These are phyloP conservation scores for Dicentrarchus labrax DNA, from an alignment of 2,113 vertebrate species.

Conservation along the genomic window DNA sequence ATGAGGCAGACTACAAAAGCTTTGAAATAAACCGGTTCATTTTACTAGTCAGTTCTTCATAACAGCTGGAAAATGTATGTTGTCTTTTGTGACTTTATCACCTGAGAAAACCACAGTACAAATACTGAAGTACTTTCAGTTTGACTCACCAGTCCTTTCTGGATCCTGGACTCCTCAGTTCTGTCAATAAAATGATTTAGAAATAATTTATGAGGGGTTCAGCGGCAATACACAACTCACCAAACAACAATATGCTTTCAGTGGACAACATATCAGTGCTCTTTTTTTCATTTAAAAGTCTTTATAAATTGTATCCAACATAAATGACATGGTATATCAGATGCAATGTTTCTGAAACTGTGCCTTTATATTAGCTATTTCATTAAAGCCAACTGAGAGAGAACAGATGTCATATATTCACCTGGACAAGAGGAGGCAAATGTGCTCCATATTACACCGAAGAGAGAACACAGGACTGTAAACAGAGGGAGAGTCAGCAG, in stretches of 20 bases:
- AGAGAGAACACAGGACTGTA: slow-evolving; percentile 91
- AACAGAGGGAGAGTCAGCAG: slow-evolving; percentile 45
- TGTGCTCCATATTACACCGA: slow-evolving; percentile 90
- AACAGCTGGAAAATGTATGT: not conserved
- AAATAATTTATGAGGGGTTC: not conserved
- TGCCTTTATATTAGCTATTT: not conserved
- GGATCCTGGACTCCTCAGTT: slow-evolving; percentile 90
- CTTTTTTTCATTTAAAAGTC: not conserved
- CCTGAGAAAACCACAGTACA: not conserved
- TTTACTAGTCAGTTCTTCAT: not conserved
- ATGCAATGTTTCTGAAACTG: not conserved
- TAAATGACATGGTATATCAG: not conserved
- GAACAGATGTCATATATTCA: slow-evolving; percentile 44
- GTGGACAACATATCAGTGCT: not conserved
- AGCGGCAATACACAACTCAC: not conserved
- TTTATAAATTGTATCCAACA: not conserved
- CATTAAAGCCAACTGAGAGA: not conserved
- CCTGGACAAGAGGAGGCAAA: slow-evolving; percentile 89
- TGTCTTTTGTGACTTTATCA: not conserved
- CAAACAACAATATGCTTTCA: not conserved
- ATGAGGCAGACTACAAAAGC: too few relatives aligned
- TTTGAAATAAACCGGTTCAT: too few relatives aligned
- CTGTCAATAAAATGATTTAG: slow-evolving; percentile 77
- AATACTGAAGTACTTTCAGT: not conserved
- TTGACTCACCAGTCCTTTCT: slow-evolving; percentile 94